These are phyloP conservation scores for Heterocephalus glaber DNA, from an alignment of 2,113 vertebrate species.

Conservation along the genomic window DNA sequence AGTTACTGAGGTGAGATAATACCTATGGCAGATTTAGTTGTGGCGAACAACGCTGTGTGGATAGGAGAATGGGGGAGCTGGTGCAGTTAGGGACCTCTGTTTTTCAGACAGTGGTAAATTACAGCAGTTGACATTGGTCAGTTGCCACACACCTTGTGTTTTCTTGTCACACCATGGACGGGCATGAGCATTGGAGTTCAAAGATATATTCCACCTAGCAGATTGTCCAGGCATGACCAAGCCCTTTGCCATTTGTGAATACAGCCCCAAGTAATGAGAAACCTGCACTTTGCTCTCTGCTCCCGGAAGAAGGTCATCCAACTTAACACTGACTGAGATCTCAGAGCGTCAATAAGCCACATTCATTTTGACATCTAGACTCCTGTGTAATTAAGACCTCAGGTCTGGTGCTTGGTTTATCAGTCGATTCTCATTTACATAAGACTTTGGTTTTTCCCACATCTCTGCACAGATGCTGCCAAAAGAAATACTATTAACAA, in stretches of 20 bases:
- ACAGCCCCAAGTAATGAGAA: constrained; percentile 40
- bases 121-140: no score
- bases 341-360: constrained; percentile 33
- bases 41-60: neutral
- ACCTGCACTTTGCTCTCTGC: constrained; percentile 15
- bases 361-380: constrained; percentile 72
- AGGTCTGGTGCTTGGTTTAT: constrained; percentile 67
- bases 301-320: constrained; percentile 49
- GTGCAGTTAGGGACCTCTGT: neutral
- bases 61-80: neutral
- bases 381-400: constrained; percentile 77
- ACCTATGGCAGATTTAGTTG: neutral
- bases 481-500: constrained; percentile 66
- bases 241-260: constrained; percentile 1
- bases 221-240: constrained; percentile 6
- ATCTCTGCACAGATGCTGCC: constrained; percentile 48
- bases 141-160: neutral
- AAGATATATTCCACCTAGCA: neutral
- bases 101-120: neutral
- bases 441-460: constrained; percentile 71
- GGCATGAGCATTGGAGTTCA: neutral
- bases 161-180: neutral
- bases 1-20: neutral
- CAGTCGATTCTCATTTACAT: constrained; percentile 76
- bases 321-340: constrained; percentile 47